Evolutionary conservation across 2,888 invertebrate genomes (phyloP), one percentile per base, ranked within the genome.

Genomic region (Tromatobia lineatoria): DNA sequence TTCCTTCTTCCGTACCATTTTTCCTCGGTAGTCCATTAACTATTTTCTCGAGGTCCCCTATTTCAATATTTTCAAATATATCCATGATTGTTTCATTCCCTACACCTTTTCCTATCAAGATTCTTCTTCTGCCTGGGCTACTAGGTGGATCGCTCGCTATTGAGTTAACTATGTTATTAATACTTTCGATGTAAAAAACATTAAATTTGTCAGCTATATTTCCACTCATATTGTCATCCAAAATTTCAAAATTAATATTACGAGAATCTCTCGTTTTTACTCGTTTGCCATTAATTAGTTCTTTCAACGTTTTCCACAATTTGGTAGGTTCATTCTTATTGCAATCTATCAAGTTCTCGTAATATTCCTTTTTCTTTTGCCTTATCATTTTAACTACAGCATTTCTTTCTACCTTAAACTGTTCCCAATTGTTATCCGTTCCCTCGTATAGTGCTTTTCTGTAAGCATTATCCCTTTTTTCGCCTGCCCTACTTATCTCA

Each of bases 181-280:
- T 71, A 23, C 77, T 77, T 66, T 73, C 1, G 0, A 71, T 64
- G 45, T 73, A 82, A 29, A 29, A 29, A 29, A 29, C 29, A 29
- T 29, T 2, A 29, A 29, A 4, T 29, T 29, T 29, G 29, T 29
- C 29, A 29, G 29, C 3, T 29, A 29, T 29, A 29, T 29, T 29
- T 29, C 29, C 29, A 29, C 29, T 29, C 29, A 29, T 29, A 3
- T 29, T 29, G 4, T 29, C 4, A 4, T 29, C 4, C 29, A 29
- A 29, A 29, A 29, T 29, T 29, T 29, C 29, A 29, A 29, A 29
- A 29, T 29, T 3, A 29, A 29, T 29, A 29, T 29, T 29, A 3
- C 29, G 3, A 29, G 29, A 4, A 3, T 29, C 67, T 67, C 20
- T 67, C 25, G 61, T 71, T 8, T 71, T 64, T 18, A 45, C 77